Percentiles rank a stretch among this genome's conserved stretches.
Evolutionary conservation across 1,140 invertebrate genomes (phyloP).

Genomic region (Drosophila orosa): DNA sequence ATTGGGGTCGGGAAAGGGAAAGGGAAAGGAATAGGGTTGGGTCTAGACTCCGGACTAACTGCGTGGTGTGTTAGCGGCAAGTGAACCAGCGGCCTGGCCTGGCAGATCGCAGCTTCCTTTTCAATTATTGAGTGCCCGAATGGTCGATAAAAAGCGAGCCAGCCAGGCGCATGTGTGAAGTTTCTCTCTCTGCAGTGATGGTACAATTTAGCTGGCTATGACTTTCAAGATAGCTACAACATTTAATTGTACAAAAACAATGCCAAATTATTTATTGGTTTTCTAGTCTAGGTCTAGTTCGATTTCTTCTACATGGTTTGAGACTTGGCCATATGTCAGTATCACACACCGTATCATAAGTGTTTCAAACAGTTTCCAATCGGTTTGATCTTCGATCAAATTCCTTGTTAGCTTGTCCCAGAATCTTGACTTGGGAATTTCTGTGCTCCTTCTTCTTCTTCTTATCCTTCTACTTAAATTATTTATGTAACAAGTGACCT

Average conservation of each 20-base stretch:
- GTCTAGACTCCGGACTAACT: constrained; percentile 60
- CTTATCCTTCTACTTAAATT: no score
- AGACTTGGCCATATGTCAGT: neutral
- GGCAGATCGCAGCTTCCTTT: constrained; percentile 77
- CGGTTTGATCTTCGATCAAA: no score
- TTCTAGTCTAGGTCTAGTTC: neutral
- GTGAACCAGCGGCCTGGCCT: constrained; percentile 23
- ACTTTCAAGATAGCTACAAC: neutral
- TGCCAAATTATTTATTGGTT: neutral
- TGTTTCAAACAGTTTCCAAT: no score
- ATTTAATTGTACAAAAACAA: no score
- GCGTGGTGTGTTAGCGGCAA: constrained; percentile 26
- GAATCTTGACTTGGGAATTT: no score
- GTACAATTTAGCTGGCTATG: neutral
- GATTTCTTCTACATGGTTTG: no score
- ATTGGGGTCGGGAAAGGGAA: constrained; percentile 2
- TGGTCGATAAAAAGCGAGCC: constrained; percentile 70
- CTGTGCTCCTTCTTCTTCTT: no score
- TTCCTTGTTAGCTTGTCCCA: no score
- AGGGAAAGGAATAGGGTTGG: constrained; percentile 20
- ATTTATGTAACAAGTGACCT: no score
- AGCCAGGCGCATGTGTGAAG: constrained; percentile 53
- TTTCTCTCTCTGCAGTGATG: neutral
- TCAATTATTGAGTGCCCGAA: constrained; percentile 81
- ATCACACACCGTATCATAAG: neutral